Evolutionary conservation across 2,888 invertebrate species (phyloP).

Genomic region (Arenicola marina): DNA sequence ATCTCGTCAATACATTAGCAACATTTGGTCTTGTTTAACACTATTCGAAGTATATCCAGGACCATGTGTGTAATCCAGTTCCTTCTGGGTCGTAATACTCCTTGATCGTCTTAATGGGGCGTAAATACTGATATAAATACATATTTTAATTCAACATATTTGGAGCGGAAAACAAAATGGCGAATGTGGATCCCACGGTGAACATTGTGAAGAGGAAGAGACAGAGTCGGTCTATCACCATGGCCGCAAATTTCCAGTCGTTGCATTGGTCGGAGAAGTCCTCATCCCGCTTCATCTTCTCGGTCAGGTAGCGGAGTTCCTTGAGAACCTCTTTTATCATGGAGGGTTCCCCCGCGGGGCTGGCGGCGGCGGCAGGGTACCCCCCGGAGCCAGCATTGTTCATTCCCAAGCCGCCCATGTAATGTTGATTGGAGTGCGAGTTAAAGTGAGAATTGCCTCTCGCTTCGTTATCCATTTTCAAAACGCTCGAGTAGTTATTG

Average conservation of each 20-base stretch:
- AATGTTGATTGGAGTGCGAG: neutral
- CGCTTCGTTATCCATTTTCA: neutral
- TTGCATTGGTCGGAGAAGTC: conserved; percentile 90
- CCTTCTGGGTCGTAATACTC: too few species aligned
- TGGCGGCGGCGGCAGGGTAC: too few species aligned
- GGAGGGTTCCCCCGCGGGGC: conserved; percentile 54
- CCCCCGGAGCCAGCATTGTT: neutral
- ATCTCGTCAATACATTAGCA: too few species aligned
- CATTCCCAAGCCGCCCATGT: neutral
- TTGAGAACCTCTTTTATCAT: conserved; percentile 93
- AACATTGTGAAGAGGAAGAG: conserved; percentile 81
- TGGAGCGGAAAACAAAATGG: conserved; percentile 54
- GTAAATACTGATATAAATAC: too few species aligned
- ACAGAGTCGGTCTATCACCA: conserved; percentile 97
- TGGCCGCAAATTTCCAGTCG: conserved; percentile 98
- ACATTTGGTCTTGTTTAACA: too few species aligned
- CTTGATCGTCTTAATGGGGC: too few species aligned
- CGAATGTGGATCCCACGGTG: conserved; percentile 76
- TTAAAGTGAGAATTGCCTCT: neutral
- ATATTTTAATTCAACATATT: too few species aligned
- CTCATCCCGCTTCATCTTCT: conserved; percentile 93
- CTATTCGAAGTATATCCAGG: too few species aligned
- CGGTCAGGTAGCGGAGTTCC: conserved; percentile 90
- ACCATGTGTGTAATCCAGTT: too few species aligned
- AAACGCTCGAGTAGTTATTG: neutral